A percentile compares a stretch with the other conserved stretches of the same genome.
Conservation (phyloP, 2,888 invertebrate genomes). For the Aradus depressus region DNA sequence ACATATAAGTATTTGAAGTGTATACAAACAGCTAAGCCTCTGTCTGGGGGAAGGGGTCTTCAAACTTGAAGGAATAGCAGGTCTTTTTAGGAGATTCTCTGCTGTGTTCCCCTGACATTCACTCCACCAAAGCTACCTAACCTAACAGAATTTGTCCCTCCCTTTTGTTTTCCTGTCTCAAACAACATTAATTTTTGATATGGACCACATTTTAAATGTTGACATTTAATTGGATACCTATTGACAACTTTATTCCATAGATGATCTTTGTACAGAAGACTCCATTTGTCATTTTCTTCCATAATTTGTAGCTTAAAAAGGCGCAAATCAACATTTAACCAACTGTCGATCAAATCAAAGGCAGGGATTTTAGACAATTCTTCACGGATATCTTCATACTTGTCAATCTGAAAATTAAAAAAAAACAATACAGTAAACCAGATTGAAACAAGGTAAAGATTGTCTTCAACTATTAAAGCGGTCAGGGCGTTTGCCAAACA, state of each 20-base stretch:
- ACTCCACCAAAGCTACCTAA: too few species aligned
- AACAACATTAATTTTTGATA: too few species aligned
- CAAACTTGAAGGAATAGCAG: too few species aligned
- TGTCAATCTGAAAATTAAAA: slow-evolving; percentile 52
- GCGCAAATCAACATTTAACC: slow-evolving; percentile 67
- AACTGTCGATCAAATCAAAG: slow-evolving; percentile 57
- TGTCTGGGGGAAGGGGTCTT: too few species aligned
- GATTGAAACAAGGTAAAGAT: background rate
- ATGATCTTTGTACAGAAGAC: slow-evolving; percentile 74
- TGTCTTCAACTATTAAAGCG: background rate
- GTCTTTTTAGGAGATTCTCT: too few species aligned
- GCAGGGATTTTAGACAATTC: slow-evolving; percentile 58
- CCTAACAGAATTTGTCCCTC: too few species aligned
- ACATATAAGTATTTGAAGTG: slow-evolving; percentile 11
- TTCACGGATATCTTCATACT: slow-evolving; percentile 64
- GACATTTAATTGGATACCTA: slow-evolving; percentile 45
- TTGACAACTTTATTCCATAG: slow-evolving; percentile 67
- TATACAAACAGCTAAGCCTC: slow-evolving; percentile 9
- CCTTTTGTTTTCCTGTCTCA: too few species aligned
- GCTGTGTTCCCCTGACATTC: too few species aligned
- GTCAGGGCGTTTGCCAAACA: too few species aligned
- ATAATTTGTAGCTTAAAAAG: slow-evolving; percentile 72
- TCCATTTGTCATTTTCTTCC: slow-evolving; percentile 78
- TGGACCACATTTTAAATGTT: too few species aligned
- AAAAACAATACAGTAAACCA: background rate